phyloP scores from a whole-genome alignment of 2,113 vertebrate species.

The Raphicerus campestris region DNA sequence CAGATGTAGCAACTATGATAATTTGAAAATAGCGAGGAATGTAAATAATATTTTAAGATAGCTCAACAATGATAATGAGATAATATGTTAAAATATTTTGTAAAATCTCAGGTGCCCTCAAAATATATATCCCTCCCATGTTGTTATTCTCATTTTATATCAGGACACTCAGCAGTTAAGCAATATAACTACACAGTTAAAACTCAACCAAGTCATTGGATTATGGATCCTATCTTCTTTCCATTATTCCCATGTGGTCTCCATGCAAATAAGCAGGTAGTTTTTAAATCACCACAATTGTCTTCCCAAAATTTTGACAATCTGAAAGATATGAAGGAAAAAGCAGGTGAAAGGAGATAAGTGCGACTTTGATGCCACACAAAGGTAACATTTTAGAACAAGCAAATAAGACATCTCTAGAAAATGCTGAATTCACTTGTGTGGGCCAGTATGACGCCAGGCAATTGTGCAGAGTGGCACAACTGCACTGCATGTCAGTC shows the following conservation, averaged over 20 bases:
- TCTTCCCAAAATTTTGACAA: neutral
- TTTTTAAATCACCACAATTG: neutral
- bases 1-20: neutral
- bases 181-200: neutral
- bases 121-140: neutral
- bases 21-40: neutral
- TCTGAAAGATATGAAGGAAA: neutral
- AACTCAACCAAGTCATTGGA: neutral
- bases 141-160: neutral
- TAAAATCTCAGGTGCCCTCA: slow-evolving; percentile 1
- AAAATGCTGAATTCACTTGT: neutral
- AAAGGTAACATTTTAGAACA: neutral
- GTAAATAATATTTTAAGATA: slow-evolving; percentile 18
- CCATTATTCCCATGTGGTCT: neutral
- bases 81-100: neutral
- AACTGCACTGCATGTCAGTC: neutral
- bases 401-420: neutral
- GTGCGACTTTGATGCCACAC: neutral
- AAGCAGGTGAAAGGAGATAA: neutral
- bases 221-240: neutral
- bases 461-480: neutral
- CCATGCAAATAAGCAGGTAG: neutral
- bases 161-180: neutral
- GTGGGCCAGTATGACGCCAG: neutral
- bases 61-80: neutral